These are phyloP conservation scores for Eurypyga helias DNA, from an alignment of 2,113 vertebrate species.

Conservation along the genomic window DNA sequence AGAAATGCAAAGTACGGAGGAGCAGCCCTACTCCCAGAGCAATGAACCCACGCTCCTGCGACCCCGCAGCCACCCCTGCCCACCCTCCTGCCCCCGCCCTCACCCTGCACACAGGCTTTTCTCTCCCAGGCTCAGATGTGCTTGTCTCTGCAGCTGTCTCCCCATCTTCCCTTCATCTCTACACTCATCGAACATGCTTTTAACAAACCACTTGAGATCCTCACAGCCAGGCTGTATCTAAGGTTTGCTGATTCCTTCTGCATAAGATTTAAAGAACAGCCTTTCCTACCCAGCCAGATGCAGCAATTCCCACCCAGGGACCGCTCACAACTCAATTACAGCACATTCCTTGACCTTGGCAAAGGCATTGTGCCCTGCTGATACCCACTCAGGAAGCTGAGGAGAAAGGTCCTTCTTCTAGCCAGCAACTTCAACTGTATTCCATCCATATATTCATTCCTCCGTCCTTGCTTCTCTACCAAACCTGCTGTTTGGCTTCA, in stretches of 20 bases:
- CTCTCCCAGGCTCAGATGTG: background rate
- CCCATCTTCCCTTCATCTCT: background rate
- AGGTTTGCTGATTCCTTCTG: background rate
- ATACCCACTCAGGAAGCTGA: background rate
- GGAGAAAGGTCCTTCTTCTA: background rate
- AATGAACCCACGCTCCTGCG: rapidly evolving
- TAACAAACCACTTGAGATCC: conserved; percentile 46
- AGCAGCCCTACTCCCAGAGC: background rate
- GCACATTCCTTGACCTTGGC: background rate
- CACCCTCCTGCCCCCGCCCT: background rate
- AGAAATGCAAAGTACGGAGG: background rate
- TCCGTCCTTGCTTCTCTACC: background rate
- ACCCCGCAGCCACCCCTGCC: background rate
- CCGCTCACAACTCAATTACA: background rate
- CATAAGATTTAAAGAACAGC: background rate
- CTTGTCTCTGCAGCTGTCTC: background rate
- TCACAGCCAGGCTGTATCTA: background rate
- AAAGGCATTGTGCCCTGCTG: background rate
- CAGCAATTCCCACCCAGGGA: background rate
- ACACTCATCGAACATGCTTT: background rate
- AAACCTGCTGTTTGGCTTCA: background rate
- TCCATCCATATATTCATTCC: background rate
- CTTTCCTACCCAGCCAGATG: background rate
- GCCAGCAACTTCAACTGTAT: background rate
- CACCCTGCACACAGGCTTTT: rapidly evolving